A percentile compares a stretch with the other conserved stretches of the same genome.
These are phyloP conservation scores for Globodera rostochiensis DNA, from an alignment of 1,140 invertebrate genomes.

Conservation along the genomic window DNA sequence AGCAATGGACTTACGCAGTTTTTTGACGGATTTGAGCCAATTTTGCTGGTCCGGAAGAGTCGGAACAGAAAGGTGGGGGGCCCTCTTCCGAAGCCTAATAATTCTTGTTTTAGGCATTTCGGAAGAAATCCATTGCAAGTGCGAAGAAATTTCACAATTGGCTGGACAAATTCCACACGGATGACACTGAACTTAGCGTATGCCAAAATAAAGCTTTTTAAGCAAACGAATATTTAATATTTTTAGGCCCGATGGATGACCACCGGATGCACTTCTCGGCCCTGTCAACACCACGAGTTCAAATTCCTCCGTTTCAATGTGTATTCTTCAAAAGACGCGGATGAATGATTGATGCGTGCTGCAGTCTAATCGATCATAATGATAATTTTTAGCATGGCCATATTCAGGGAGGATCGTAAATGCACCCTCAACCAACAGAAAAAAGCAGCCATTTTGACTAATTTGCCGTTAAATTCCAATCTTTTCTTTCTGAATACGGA, in stretches of 20 bases:
- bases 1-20: neutral
- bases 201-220: too few species aligned
- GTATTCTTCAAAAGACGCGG: neutral
- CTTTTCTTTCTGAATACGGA: too few species aligned
- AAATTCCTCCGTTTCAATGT: constrained; percentile 6
- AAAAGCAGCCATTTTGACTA: too few species aligned
- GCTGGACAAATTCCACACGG: constrained; percentile 8
- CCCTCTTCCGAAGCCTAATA: neutral
- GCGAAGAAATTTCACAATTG: constrained; percentile 4
- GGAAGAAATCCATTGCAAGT: neutral
- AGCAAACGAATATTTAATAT: neutral
- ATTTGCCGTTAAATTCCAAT: too few species aligned
- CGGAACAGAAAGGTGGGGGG: neutral
- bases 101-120: neutral
- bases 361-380: too few species aligned
- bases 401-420: too few species aligned
- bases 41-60: constrained; percentile 1
- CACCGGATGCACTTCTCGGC: constrained; percentile 18
- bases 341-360: neutral
- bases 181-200: constrained; percentile 14
- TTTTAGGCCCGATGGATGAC: constrained; percentile 27
- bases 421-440: too few species aligned
- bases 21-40: neutral
- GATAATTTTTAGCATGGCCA: too few species aligned
- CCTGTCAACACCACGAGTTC: constrained; percentile 5